Evolutionary conservation across 2,113 vertebrate genomes (phyloP).

Genomic region (Chroicocephalus ridibundus): DNA sequence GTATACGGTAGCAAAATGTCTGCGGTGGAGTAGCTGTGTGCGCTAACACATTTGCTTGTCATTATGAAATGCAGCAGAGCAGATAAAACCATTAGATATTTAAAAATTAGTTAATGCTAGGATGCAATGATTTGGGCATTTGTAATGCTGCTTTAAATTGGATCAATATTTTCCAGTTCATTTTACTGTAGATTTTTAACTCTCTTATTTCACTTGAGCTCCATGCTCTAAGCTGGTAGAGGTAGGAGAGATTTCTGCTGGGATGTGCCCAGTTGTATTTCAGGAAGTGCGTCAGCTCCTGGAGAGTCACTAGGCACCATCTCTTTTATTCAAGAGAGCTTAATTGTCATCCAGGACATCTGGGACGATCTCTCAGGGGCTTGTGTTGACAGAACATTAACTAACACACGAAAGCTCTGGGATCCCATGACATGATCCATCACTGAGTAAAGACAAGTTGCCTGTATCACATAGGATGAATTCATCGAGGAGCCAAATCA

Average conservation of each 20-base stretch:
- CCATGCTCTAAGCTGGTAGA: not conserved
- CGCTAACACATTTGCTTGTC: constrained; percentile 41
- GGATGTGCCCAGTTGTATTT: not conserved
- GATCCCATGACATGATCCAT: constrained; percentile 60
- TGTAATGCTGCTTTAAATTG: constrained; percentile 55
- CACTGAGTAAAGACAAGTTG: constrained; percentile 53
- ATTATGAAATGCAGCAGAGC: constrained; percentile 65
- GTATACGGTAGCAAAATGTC: not conserved
- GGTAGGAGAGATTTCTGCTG: not conserved
- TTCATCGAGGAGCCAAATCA: constrained; percentile 53
- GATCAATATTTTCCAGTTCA: constrained; percentile 69
- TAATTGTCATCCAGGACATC: constrained; percentile 50
- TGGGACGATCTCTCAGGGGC: constrained; percentile 40
- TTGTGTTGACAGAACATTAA: constrained; percentile 66
- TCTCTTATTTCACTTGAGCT: not conserved
- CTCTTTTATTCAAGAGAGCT: constrained; percentile 17
- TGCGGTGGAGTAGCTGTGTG: not conserved
- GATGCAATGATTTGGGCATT: constrained; percentile 63
- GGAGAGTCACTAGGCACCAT: not conserved
- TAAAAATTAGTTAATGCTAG: constrained; percentile 69
- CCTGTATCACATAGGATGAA: constrained; percentile 38
- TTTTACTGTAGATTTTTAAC: constrained; percentile 59
- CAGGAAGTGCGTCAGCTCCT: not conserved
- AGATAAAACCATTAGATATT: constrained; percentile 55
- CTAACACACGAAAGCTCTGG: constrained; percentile 53